Evolutionary conservation across 2,888 invertebrate genomes (phyloP), one percentile per base, ranked within the genome.

Genomic region (Limulus polyphemus): DNA sequence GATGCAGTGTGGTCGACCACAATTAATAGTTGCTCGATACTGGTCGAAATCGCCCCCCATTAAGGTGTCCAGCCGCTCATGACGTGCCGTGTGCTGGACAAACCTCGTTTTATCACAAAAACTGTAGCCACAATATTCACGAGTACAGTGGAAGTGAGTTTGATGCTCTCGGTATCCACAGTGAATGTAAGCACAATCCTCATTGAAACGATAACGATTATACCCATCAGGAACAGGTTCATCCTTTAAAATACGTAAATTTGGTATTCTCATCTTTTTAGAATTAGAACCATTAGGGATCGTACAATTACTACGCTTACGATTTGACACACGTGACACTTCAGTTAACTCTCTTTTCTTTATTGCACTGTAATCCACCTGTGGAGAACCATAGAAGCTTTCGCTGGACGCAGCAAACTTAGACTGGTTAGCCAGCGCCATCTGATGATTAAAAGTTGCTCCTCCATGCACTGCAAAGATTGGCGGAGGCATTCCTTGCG

Each of bases 1-100:
- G 0, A 88, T 86, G 73, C 95, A 95, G 68, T 89, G 88, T 0
- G 82, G 79, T 59, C 89, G 79, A 47, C 89, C 89, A 74, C 95
- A 95, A 62, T 88, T 85, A 17, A 93, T 90, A 71, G 90, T 92
- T 0, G 92, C 90, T 13, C 94, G 81, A 75, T 87, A 95, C 74
- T 94, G 94, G 69, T 89, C 88, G 77, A 97, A 94, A 74, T 95
- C 94, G 4, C 90, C 91, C 2, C 94, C 94, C 89, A 94, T 94
- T 11, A 95, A 77, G 0, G 90, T 91, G 74, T 95, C 94, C 69
- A 95, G 79, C 72, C 94, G 83, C 74, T 94, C 93, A 74, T 95
- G 95, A 47, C 95, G 81, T 1, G 93, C 91, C 0, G 92, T 92
- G 76, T 97, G 95, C 72, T 94, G 94, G 1, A 92, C 90, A 73